Percentiles rank a stretch among this genome's conserved stretches.
phyloP scores from a whole-genome alignment of 2,888 invertebrate species.

The Eupeodes luniger region DNA sequence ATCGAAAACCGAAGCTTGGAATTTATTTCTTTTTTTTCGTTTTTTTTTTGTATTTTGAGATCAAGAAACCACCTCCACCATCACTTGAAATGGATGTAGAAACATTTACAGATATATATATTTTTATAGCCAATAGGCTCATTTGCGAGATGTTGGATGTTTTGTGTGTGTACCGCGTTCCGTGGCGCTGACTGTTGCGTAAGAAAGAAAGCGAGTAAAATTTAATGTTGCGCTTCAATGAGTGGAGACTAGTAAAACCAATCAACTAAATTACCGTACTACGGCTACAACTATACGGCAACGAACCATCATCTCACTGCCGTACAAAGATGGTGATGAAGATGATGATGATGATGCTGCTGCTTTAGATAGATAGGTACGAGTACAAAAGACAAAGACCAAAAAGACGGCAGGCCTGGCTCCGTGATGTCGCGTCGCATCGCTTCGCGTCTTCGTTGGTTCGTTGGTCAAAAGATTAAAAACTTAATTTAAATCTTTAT shows the following conservation, averaged over 20 bases:
- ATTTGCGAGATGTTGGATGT: constrained; percentile 39
- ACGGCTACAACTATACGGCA: constrained; percentile 46
- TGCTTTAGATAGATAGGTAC: constrained; percentile 27
- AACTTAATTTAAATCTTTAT: constrained; percentile 47
- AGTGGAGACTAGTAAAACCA: constrained; percentile 74
- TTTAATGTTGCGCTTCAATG: constrained; percentile 76
- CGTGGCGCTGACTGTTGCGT: constrained; percentile 64
- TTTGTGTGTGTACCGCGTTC: constrained; percentile 62
- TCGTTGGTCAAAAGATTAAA: constrained; percentile 29
- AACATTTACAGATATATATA: neutral
- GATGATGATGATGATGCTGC: constrained; percentile 18
- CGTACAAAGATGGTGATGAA: constrained; percentile 32
- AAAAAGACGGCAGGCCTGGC: neutral
- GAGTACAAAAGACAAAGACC: constrained; percentile 27
- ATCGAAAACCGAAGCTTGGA: constrained; percentile 63
- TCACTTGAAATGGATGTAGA: constrained; percentile 33
- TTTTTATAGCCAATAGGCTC: constrained; percentile 58
- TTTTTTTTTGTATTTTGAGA: constrained; percentile 33
- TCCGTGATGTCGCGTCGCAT: neutral
- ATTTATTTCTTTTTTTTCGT: constrained; percentile 8
- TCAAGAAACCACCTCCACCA: constrained; percentile 63
- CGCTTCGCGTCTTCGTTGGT: constrained; percentile 18
- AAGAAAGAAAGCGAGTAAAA: constrained; percentile 74
- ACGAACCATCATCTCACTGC: constrained; percentile 1
- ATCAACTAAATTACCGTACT: constrained; percentile 74